phyloP scores from a whole-genome alignment of 2,888 invertebrate species.

The Alsophila aescularia region DNA sequence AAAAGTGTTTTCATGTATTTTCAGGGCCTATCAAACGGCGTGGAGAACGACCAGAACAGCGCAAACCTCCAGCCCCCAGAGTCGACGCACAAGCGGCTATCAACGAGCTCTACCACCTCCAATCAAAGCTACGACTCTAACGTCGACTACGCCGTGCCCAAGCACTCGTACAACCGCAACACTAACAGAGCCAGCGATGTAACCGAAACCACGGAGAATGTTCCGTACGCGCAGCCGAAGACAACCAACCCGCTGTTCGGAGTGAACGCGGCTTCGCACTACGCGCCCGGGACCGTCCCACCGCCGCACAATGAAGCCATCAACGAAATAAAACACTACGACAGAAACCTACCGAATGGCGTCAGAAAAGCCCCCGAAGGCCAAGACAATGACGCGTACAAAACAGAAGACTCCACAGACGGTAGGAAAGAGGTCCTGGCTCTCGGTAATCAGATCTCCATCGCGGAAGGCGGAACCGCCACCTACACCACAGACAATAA shows the following conservation, averaged over 20 bases:
- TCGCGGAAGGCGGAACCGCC: constrained; percentile 78
- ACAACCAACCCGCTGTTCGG: constrained; percentile 77
- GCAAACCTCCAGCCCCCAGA: constrained; percentile 67
- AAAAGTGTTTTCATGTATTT: constrained; percentile 1
- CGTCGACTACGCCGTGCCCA: constrained; percentile 73
- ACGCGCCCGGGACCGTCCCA: constrained; percentile 65
- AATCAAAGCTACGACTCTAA: constrained; percentile 78
- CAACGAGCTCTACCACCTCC: constrained; percentile 74
- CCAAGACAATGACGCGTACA: constrained; percentile 90
- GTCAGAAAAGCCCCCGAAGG: constrained; percentile 91
- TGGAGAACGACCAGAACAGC: constrained; percentile 78
- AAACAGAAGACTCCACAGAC: constrained; percentile 85
- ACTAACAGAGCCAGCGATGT: constrained; percentile 57
- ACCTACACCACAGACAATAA: constrained; percentile 90
- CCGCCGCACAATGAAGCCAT: constrained; percentile 46
- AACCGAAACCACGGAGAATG: constrained; percentile 57
- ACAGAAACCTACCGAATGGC: constrained; percentile 74
- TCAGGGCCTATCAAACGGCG: constrained; percentile 79
- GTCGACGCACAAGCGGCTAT: constrained; percentile 71
- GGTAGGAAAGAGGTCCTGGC: constrained; percentile 81
- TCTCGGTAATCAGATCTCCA: constrained; percentile 70
- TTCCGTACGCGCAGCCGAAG: constrained; percentile 61
- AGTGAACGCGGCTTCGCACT: constrained; percentile 78
- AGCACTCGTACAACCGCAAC: constrained; percentile 63
- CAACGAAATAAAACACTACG: constrained; percentile 62